Evolutionary conservation across 2,888 invertebrate genomes (phyloP).

Genomic region (Himalopsyche japonica): DNA sequence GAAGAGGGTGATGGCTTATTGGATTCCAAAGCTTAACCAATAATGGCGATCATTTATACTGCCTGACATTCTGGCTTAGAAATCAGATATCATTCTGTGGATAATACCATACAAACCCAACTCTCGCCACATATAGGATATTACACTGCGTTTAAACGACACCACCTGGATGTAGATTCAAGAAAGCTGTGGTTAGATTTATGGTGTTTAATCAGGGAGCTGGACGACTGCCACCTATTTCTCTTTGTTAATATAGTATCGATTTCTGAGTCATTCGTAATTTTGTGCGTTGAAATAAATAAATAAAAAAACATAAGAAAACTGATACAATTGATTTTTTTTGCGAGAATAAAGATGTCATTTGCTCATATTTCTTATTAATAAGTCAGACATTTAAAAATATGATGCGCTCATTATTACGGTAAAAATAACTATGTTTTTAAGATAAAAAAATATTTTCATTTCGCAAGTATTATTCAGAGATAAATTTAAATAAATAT

Average conservation of each 20-base stretch:
- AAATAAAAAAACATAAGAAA: too few relatives aligned
- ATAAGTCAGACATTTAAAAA: too few relatives aligned
- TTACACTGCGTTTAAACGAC: background rate
- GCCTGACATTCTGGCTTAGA: constrained; percentile 30
- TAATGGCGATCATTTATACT: constrained; percentile 33
- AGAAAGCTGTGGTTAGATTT: background rate
- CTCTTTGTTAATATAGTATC: background rate
- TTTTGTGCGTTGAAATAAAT: too few relatives aligned
- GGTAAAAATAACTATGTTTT: too few relatives aligned
- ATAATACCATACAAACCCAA: background rate
- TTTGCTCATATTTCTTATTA: too few relatives aligned
- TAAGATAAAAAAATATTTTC: too few relatives aligned
- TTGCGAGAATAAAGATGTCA: too few relatives aligned
- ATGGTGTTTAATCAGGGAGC: background rate
- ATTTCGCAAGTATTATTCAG: too few relatives aligned
- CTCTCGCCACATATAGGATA: background rate
- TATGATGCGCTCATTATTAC: too few relatives aligned
- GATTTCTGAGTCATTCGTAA: too few relatives aligned
- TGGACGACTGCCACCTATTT: background rate
- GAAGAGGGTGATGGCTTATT: constrained; percentile 19
- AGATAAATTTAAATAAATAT: too few relatives aligned
- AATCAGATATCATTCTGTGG: constrained; percentile 22
- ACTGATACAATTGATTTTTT: too few relatives aligned
- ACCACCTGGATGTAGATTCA: background rate
- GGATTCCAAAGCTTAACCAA: constrained; percentile 33